Percentiles rank a stretch among this genome's conserved stretches.
These are phyloP conservation scores for Tipula helvola DNA, from an alignment of 2,888 invertebrate genomes.

Conservation along the genomic window DNA sequence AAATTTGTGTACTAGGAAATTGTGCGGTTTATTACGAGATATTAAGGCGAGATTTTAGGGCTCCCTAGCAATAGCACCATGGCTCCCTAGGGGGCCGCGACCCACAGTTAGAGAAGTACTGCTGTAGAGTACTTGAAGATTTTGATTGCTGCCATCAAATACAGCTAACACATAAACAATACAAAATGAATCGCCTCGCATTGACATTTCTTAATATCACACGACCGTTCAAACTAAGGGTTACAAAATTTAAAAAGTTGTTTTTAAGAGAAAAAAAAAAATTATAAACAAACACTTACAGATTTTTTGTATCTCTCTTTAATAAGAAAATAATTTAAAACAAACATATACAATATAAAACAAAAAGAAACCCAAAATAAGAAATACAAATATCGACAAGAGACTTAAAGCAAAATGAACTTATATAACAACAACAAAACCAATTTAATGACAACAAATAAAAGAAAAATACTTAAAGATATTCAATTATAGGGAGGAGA, in stretches of 20 bases:
- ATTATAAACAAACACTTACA: background rate
- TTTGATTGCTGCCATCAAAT: too few relatives aligned
- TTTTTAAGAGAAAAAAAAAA: background rate
- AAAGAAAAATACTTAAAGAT: background rate
- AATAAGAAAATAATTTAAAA: background rate
- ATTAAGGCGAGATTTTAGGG: too few relatives aligned
- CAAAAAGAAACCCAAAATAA: background rate
- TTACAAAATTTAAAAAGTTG: background rate
- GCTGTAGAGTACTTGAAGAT: too few relatives aligned
- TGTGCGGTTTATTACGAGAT: too few relatives aligned
- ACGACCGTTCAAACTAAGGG: background rate
- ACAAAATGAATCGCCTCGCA: background rate
- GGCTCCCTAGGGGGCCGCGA: too few relatives aligned
- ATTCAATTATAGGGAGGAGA: background rate
- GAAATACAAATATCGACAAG: background rate
- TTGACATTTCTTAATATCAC: background rate
- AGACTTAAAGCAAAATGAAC: background rate
- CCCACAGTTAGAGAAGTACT: too few relatives aligned
- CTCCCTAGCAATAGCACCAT: too few relatives aligned
- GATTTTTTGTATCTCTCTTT: background rate
- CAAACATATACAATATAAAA: background rate
- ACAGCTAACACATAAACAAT: too few relatives aligned
- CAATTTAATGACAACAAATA: background rate
- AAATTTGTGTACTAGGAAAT: too few relatives aligned
- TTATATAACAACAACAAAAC: background rate